Evolutionary conservation across 2,888 invertebrate species (phyloP).

Genomic region (Tortrix viridana): DNA sequence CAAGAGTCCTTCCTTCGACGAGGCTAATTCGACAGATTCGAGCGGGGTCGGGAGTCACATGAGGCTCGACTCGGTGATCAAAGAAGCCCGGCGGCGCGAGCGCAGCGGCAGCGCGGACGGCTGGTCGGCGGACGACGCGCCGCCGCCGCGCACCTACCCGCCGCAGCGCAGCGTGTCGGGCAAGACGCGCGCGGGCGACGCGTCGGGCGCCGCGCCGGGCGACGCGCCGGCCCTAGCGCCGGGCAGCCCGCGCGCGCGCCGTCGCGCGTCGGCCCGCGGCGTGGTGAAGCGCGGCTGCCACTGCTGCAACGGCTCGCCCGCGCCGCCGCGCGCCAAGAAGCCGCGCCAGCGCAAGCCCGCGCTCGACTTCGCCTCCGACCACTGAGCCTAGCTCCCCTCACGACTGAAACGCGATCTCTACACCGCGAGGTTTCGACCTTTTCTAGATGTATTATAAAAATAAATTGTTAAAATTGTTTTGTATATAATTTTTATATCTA

Average conservation of each 20-base stretch:
- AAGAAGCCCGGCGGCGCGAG: conserved; percentile 66
- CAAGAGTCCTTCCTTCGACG: conserved; percentile 74
- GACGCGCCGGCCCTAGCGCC: conserved; percentile 67
- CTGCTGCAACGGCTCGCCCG: conserved; percentile 85
- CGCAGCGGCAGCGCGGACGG: conserved; percentile 63
- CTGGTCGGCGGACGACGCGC: conserved; percentile 64
- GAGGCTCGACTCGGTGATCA: conserved; percentile 78
- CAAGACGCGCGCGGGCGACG: conserved; percentile 50
- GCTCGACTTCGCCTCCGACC: conserved; percentile 56
- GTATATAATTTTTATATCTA: conserved; percentile 68
- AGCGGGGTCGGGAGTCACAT: conserved; percentile 68
- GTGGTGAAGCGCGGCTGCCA: conserved; percentile 86
- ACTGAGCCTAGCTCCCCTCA: conserved; percentile 45
- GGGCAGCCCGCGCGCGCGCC: conserved; percentile 53
- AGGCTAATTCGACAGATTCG: conserved; percentile 74
- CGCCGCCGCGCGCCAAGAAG: conserved; percentile 79
- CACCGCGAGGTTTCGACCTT: conserved; percentile 53
- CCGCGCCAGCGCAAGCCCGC: conserved; percentile 63
- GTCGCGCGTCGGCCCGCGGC: conserved; percentile 78
- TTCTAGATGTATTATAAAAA: conserved; percentile 53
- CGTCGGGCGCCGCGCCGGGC: conserved; percentile 80
- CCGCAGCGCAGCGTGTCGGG: conserved; percentile 67
- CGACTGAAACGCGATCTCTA: conserved; percentile 70
- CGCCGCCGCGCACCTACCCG: conserved; percentile 73
- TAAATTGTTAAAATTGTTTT: conserved; percentile 74